Evolutionary conservation across 2,888 invertebrate species (phyloP).

Genomic region (Perizoma flavofasciatum): DNA sequence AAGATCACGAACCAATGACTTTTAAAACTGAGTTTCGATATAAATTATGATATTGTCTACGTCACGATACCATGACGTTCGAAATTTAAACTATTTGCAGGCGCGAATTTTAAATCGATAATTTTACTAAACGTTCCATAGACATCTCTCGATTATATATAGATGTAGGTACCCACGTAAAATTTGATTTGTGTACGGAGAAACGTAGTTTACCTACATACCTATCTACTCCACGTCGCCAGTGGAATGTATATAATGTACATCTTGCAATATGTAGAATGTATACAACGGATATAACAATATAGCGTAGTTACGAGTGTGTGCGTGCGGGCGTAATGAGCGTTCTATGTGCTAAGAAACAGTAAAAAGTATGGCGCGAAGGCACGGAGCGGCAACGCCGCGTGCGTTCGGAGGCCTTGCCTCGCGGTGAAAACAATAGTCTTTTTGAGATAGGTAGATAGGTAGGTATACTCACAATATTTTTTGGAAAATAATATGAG

Average conservation of each 20-base stretch:
- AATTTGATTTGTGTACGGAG: constrained; percentile 75
- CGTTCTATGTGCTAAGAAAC: constrained; percentile 84
- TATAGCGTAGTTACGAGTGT: constrained; percentile 59
- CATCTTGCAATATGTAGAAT: constrained; percentile 75
- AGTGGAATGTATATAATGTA: constrained; percentile 78
- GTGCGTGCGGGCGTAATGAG: constrained; percentile 77
- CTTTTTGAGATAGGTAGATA: constrained; percentile 50
- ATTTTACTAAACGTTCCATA: constrained; percentile 56
- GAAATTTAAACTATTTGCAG: constrained; percentile 12
- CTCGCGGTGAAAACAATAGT: constrained; percentile 77
- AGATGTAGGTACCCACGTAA: constrained; percentile 43
- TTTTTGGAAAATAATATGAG: constrained; percentile 52
- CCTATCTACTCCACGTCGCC: constrained; percentile 71
- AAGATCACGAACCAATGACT: constrained; percentile 18
- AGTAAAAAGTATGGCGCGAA: constrained; percentile 85
- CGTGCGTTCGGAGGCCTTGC: constrained; percentile 73
- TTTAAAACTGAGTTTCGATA: constrained; percentile 21
- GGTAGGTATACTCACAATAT: constrained; percentile 44
- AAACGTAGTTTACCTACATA: constrained; percentile 75
- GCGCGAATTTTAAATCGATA: constrained; percentile 46
- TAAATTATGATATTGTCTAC: constrained; percentile 12
- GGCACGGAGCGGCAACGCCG: constrained; percentile 77
- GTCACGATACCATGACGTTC: constrained; percentile 35
- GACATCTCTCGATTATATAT: constrained; percentile 70
- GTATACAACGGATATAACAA: constrained; percentile 75